Percentiles rank a stretch among this genome's conserved stretches.
Evolutionary conservation across 1,140 invertebrate genomes (phyloP).

Genomic region (Atta colombica): DNA sequence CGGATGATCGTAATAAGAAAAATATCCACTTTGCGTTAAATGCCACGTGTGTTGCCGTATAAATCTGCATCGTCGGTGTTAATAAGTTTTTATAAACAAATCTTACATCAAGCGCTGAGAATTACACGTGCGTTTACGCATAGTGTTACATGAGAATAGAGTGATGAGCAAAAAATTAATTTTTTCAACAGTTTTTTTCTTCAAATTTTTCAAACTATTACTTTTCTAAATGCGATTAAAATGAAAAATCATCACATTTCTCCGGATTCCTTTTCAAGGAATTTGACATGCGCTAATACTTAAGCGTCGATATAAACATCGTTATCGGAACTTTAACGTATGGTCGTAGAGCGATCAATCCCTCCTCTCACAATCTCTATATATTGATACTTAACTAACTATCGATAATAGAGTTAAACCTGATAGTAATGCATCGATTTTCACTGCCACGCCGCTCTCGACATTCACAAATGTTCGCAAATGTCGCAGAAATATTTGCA

Average conservation of each 20-base stretch:
- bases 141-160: background rate
- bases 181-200: background rate
- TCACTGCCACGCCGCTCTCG: conserved; percentile 18
- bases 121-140: background rate
- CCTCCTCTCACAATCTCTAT: background rate
- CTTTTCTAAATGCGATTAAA: background rate
- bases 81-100: conserved; percentile 31
- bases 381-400: conserved; percentile 42
- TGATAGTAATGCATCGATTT: conserved; percentile 47
- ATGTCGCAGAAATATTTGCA: conserved; percentile 28
- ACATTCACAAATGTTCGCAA: conserved; percentile 30
- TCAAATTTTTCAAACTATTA: conserved; percentile 5
- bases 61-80: conserved; percentile 1
- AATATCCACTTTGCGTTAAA: background rate
- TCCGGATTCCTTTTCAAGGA: background rate
- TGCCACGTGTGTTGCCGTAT: background rate
- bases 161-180: background rate
- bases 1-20: background rate
- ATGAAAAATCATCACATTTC: background rate
- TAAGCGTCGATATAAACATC: conserved; percentile 16
- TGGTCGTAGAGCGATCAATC: conserved; percentile 3
- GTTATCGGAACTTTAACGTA: conserved; percentile 2
- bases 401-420: conserved; percentile 53
- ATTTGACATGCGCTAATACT: conserved; percentile 16
- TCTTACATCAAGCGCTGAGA: background rate